Percentiles rank a stretch among this genome's conserved stretches.
These are phyloP conservation scores for zebrafish (Danio rerio) DNA, from an alignment of 2,113 vertebrate genomes.

Conservation along the genomic window DNA sequence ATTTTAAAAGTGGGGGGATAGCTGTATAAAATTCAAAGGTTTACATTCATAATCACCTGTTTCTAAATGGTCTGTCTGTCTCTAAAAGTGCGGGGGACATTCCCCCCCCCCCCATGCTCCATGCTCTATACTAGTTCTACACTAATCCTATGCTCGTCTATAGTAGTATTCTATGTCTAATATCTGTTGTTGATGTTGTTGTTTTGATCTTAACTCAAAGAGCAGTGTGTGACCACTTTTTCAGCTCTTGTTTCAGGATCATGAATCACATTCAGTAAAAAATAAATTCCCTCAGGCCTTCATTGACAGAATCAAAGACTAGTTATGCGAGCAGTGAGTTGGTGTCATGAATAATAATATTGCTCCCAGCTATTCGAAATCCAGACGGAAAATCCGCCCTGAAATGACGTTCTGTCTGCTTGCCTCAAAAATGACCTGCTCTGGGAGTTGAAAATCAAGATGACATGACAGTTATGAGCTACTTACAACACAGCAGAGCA, in stretches of 20 bases:
- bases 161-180: too few species aligned
- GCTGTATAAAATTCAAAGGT: too few species aligned
- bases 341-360: slow-evolving; percentile 1
- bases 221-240: background rate
- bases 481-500: background rate
- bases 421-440: background rate
- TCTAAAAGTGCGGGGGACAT: too few species aligned
- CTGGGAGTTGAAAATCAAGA: slow-evolving; percentile 4
- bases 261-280: background rate
- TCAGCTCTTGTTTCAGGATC: background rate
- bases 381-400: slow-evolving; percentile 34
- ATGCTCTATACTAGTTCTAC: too few species aligned
- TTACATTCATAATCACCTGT: too few species aligned
- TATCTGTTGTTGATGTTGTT: too few species aligned
- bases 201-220: background rate
- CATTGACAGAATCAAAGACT: background rate
- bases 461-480: slow-evolving; percentile 39
- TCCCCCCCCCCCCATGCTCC: too few species aligned
- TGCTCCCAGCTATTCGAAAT: slow-evolving; percentile 14
- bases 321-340: slow-evolving; percentile 12
- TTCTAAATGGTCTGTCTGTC: too few species aligned
- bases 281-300: background rate
- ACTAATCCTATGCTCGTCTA: too few species aligned
- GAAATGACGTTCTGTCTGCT: slow-evolving; percentile 29
- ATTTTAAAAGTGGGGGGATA: too few species aligned